Evolutionary conservation across 1,140 invertebrate species (phyloP), one percentile per base, ranked within the genome.

Genomic region (Drepana arcuata): DNA sequence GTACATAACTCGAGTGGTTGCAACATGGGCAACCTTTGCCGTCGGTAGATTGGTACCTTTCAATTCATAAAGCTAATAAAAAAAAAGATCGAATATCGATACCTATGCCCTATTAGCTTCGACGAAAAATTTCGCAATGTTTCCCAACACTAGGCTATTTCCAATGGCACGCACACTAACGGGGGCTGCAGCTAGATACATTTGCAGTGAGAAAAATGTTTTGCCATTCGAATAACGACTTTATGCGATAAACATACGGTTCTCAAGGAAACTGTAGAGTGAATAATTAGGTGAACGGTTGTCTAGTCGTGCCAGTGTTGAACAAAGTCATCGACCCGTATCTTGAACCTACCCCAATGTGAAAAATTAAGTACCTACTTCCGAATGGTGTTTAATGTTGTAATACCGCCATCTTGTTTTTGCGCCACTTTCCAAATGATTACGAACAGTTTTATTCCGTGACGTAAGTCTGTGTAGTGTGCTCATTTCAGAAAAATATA

Each of bases 291-390:
- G n/a, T n/a, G n/a, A n/a, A n/a, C n/a, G n/a, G n/a, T n/a, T n/a
- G n/a, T n/a, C n/a, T n/a, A n/a, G n/a, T n/a, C n/a, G n/a, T n/a
- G n/a, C n/a, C n/a, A 26, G 34, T 62, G 48, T 54, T 12, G 53
- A 18, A 58, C 49, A 58, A 41, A 73, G 71, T 75, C 74, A 63
- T 68, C 60, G 74, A 79, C 69, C 74, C 64, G 67, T 65, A 65
- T 59, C 60, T 53, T 30, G 56, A 72, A 68, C 73, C 73, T 78
- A 74, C 70, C 73, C 66, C 73, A 78, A 78, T 70, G 48, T 53
- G 59, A 78, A 78, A 77, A 70, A 73, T 71, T n/a, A n/a, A n/a
- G 64, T 72, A 59, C 59, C 43, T 49, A 46, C 56, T 63, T 40
- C 51, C 48, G 53, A 57, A 36, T 55, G 45, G 34, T 40, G 41